Evolutionary conservation across 2,888 invertebrate genomes (phyloP), one percentile per base, ranked within the genome.

Genomic region (Lycia hirtaria): DNA sequence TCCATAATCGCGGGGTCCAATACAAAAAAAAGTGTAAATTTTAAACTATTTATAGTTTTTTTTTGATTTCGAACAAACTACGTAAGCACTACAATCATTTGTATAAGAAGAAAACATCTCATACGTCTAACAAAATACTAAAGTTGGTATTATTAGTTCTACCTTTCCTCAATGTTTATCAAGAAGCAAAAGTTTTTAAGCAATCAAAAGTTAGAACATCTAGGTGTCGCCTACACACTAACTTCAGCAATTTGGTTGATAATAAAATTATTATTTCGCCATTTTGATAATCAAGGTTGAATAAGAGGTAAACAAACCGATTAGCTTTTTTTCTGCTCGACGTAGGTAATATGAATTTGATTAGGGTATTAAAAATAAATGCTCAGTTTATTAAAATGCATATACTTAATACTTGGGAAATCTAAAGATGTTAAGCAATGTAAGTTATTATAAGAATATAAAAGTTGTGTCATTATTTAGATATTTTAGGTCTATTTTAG

Each of bases 251-350:
- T 44, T 43, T 53, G 37, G 10, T 7, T 26, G 22, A 38, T 19
- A 43, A 53, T 45, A 38, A 45, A 45, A 48, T 37, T 24, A 48
- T 47, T 37, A 49, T 37, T 56, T 15, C 38, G 49, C 49, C 30
- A 52, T 58, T 63, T 55, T 33, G 37, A 54, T 47, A 33, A 53
- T 30, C 52, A 67, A 69, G 67, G 67, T 65, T 57, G 24, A 4
- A 22, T 45, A 47, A 52, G 62, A 61, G 65, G 72, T 78, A 79
- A 79, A 77, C 78, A 77, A 77, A 72, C 68, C 72, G 72, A 79
- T 78, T 76, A 76, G 43, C 47, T 60, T 69, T 75, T 72, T 72
- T 69, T 64, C 50, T 56, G 62, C 35, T 50, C 35, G 45, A 43
- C 45, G 33, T 59, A 65, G 56, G 53, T 64, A 68, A 69, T 66